Evolutionary conservation across 2,113 vertebrate species (phyloP).

Genomic region (Triplophysa tibetana): DNA sequence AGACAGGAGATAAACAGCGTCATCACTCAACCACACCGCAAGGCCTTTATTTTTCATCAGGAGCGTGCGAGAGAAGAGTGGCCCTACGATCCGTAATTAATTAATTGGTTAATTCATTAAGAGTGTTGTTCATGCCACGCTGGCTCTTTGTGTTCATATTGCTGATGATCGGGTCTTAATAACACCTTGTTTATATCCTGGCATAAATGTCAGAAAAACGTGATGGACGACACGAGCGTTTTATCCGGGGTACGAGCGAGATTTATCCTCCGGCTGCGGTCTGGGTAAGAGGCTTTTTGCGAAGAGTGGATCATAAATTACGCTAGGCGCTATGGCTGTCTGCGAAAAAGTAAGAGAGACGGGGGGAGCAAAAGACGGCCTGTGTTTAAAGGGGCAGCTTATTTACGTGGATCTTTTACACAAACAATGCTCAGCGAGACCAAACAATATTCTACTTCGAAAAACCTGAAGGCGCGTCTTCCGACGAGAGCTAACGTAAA

Average conservation of each 20-base stretch:
- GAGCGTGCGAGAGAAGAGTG: constrained; percentile 34
- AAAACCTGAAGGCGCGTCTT: constrained; percentile 15
- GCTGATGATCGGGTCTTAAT: constrained; percentile 57
- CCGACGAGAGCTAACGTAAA: constrained; percentile 32
- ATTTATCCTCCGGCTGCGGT: constrained; percentile 56
- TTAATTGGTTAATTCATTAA: constrained; percentile 60
- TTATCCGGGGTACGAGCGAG: constrained; percentile 40
- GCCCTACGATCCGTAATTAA: constrained; percentile 57
- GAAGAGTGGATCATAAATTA: constrained; percentile 55
- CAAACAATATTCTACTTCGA: constrained; percentile 29
- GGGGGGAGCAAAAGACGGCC: constrained; percentile 35
- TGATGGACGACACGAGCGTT: constrained; percentile 44
- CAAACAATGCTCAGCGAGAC: neutral
- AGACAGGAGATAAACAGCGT: constrained; percentile 58
- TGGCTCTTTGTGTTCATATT: constrained; percentile 44
- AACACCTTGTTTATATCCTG: constrained; percentile 57
- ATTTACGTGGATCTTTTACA: constrained; percentile 21
- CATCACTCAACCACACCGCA: constrained; percentile 37
- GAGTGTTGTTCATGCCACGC: constrained; percentile 16
- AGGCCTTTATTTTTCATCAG: constrained; percentile 49
- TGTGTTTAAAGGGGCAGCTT: constrained; percentile 41
- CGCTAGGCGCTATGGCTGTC: constrained; percentile 25
- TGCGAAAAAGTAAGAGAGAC: constrained; percentile 30
- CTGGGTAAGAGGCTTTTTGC: constrained; percentile 56
- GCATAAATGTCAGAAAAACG: constrained; percentile 54